Conservation (phyloP, 2,797 vertebrate genomes). For the Anisognathus igniventris region DNA sequence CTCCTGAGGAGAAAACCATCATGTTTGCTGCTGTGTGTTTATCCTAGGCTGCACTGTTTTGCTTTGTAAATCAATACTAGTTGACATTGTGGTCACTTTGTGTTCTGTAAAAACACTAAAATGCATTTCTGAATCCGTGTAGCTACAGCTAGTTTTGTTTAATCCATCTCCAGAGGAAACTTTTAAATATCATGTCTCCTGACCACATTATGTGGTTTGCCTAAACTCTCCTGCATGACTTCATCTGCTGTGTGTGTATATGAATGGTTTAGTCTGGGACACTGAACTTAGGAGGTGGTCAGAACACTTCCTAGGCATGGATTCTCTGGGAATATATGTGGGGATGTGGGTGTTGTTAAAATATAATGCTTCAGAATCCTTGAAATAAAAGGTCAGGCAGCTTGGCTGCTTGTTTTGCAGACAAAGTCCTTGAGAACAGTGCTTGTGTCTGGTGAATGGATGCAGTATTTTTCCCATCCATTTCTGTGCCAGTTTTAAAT, state of each 20-base stretch:
- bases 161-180: neutral
- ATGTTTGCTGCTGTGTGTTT: neutral
- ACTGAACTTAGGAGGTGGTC: neutral
- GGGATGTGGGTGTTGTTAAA: neutral
- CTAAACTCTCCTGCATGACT: neutral
- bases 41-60: neutral
- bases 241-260: neutral
- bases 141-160: slow-evolving; percentile 17
- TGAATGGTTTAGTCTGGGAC: neutral
- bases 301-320: neutral
- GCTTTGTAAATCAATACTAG: neutral
- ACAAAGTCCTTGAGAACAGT: neutral
- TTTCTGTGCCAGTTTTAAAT: neutral
- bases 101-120: neutral
- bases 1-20: neutral
- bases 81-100: neutral
- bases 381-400: neutral
- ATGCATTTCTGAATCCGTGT: neutral
- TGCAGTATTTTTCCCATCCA: neutral
- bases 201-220: neutral
- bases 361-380: neutral
- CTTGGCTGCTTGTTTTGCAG: neutral
- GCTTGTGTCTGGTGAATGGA: neutral
- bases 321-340: neutral
- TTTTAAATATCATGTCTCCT: neutral